Conservation (phyloP, 2,113 vertebrate genomes). For the Cavia aperea region DNA sequence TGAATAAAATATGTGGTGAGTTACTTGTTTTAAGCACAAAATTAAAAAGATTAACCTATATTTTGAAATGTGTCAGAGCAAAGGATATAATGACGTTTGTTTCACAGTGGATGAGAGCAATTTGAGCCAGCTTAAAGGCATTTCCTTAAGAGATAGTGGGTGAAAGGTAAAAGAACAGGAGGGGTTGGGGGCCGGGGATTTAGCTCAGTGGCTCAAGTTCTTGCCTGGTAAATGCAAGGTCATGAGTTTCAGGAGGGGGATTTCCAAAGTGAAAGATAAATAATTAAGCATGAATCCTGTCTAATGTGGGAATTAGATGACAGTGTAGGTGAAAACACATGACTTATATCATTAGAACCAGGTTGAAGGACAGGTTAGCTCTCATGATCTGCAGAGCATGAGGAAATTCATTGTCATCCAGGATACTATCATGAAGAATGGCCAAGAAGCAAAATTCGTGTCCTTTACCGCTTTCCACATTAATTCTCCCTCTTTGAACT, state of each 20-base stretch:
- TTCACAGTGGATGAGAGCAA: not conserved
- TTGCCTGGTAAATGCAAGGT: no score
- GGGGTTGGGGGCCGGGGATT: no score
- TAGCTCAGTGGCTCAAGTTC: no score
- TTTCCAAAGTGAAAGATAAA: not conserved
- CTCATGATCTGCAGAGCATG: not conserved
- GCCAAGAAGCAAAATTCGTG: not conserved
- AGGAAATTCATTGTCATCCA: not conserved
- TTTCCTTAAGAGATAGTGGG: not conserved
- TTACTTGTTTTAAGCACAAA: not conserved
- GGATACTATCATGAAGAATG: not conserved
- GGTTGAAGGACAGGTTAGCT: not conserved
- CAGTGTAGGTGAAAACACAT: not conserved
- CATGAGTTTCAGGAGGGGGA: not conserved
- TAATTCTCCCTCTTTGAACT: not conserved
- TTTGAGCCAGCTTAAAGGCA: not conserved
- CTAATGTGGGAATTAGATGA: not conserved
- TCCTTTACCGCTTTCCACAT: not conserved
- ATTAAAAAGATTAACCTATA: not conserved
- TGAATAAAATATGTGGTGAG: not conserved
- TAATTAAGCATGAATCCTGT: not conserved
- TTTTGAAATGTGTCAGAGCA: not conserved
- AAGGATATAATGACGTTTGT: not conserved
- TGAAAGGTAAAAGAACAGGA: not conserved
- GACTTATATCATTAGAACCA: not conserved